These are phyloP conservation scores for Melanotaenia pygmaea DNA, from an alignment of 2,797 vertebrate genomes.

Conservation along the genomic window DNA sequence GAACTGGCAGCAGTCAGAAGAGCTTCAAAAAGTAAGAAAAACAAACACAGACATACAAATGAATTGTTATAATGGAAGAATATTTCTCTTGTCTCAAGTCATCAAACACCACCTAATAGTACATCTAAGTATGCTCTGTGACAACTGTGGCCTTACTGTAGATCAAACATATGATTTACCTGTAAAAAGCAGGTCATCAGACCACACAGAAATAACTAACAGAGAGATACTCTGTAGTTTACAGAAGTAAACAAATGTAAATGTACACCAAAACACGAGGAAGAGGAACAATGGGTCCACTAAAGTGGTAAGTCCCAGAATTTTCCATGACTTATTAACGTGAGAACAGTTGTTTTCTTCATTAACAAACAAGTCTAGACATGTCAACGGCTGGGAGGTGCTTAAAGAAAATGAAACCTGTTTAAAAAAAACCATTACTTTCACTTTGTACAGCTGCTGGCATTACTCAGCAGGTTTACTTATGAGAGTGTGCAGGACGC, in stretches of 20 bases:
- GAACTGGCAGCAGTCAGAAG: conserved; percentile 79
- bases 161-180: no score
- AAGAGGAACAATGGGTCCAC: neutral
- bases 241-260: no score
- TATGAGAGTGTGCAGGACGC: neutral
- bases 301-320: neutral
- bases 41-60: conserved; percentile 18
- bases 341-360: neutral
- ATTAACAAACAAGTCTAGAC: neutral
- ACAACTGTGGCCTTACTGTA: neutral
- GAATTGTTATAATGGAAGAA: neutral
- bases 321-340: neutral
- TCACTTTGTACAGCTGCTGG: no score
- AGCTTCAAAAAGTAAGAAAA: conserved; percentile 55
- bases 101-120: no score
- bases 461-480: no score
- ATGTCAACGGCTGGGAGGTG: neutral
- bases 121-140: no score
- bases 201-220: no score
- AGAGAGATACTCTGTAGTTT: no score
- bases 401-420: neutral
- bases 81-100: no score
- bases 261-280: no score
- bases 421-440: neutral
- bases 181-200: no score